Percentiles rank a stretch among this genome's conserved stretches.
These are phyloP conservation scores for Chymomyza procnemis DNA, from an alignment of 2,888 invertebrate genomes.

Conservation along the genomic window DNA sequence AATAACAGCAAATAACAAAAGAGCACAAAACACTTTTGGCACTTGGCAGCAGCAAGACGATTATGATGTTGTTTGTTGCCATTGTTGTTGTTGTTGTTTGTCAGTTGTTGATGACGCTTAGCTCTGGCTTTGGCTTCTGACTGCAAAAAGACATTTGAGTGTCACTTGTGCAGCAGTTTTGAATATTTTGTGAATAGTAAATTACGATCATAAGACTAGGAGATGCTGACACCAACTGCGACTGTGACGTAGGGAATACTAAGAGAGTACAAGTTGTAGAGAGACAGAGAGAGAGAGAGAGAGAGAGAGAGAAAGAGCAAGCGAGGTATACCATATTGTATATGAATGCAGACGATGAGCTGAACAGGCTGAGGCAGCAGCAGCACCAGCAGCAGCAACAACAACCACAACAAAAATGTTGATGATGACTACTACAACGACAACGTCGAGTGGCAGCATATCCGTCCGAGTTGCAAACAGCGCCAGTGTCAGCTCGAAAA, in stretches of 20 bases:
- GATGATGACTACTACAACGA: background rate
- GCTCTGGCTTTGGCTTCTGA: constrained; percentile 19
- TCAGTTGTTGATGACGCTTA: constrained; percentile 10
- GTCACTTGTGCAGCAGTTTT: constrained; percentile 67
- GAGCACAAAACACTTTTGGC: constrained; percentile 54
- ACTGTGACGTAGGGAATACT: no score
- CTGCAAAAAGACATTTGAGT: constrained; percentile 66
- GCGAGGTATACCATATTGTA: no score
- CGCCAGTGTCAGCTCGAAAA: no score
- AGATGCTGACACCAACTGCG: constrained; percentile 10
- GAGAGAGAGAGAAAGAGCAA: background rate
- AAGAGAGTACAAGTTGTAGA: no score
- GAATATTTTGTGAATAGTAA: constrained; percentile 69
- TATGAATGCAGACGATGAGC: background rate
- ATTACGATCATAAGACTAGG: constrained; percentile 61
- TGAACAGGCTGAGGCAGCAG: background rate
- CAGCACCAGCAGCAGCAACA: background rate
- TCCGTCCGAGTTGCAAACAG: background rate
- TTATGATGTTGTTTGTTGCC: constrained; percentile 7
- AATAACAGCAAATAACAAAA: constrained; percentile 21
- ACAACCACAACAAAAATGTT: background rate
- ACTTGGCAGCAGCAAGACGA: constrained; percentile 38
- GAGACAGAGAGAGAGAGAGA: background rate
- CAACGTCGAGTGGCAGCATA: background rate
- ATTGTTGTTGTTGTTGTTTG: no score